Evolutionary conservation across 2,797 vertebrate genomes (phyloP).

Genomic region (Sebastes umbrosus): DNA sequence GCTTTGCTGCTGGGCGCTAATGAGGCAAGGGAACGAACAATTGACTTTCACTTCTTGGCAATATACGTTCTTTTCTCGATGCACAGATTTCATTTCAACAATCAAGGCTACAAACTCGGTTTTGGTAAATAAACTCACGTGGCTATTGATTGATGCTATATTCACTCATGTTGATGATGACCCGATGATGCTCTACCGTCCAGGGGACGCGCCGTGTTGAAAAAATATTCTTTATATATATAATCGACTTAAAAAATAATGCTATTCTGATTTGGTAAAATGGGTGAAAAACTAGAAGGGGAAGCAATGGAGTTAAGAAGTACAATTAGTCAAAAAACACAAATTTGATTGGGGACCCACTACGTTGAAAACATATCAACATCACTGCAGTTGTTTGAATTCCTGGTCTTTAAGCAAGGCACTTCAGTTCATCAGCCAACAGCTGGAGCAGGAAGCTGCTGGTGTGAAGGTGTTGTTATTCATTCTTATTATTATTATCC

Average conservation of each 20-base stretch:
- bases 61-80: no score
- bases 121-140: background rate
- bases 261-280: no score
- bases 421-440: background rate
- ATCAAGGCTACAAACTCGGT: background rate
- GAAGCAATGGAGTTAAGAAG: no score
- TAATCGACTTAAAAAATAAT: no score
- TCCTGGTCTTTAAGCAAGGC: background rate
- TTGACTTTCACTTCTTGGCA: no score
- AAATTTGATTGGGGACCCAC: accelerated
- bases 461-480: background rate
- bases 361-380: no score
- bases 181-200: background rate
- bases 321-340: no score
- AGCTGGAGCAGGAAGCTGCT: background rate
- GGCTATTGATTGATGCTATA: background rate
- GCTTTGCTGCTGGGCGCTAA: no score
- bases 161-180: background rate
- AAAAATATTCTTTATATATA: no score
- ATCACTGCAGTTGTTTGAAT: background rate
- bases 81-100: background rate
- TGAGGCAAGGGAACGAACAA: no score
- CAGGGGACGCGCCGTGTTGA: no score
- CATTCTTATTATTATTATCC: background rate
- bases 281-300: no score